Base-by-base conservation (phyloP, 2,888 invertebrate species). In the Tetrapedia diversipes region DNA sequence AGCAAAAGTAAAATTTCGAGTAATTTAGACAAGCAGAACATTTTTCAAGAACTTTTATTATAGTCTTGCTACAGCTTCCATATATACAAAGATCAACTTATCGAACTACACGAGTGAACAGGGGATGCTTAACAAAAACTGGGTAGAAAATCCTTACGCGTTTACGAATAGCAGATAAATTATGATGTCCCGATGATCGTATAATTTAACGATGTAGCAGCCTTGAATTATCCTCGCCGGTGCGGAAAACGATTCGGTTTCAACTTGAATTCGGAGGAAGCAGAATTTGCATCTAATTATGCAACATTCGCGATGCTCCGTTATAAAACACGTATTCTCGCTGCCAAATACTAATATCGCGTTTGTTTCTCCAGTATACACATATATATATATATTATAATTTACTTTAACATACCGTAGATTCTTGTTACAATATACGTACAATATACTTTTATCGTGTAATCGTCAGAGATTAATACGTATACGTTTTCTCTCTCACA, bases 361-460 rank as follows among this genome's bases (percentile, higher is more conserved):
- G 24, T 65, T 51, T 65, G 14, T 77, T n/a, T n/a, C n/a, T n/a
- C n/a, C n/a, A n/a, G n/a, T n/a, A n/a, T n/a, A n/a, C 63, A 19
- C 61, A 65, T 56, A 71, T 70, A 70, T 74, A 81, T 51, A 76
- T 27, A 59, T 64, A 22, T n/a, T 75, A 83, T 49, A 61, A 34
- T 73, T 84, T 67, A 67, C 51, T 63, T 79, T 77, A 82, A 83
- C 75, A 68, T 79, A 72, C 60, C 69, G 59, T 79, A 85, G 75
- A 76, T 81, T 47, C 76, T 64, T 59, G 41, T 78, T 84, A 76
- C 76, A 77, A 66, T 84, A 54, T 77, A 63, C 45, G 72, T 72
- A 80, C 72, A 79, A 72, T 68, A 79, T 34, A 67, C 54, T 49
- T 54, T 76, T 75, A 80, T 85, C 49, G 74, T 82, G 84, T 84